Conservation (phyloP, 2,888 invertebrate genomes). For the Hymenopus coronatus region DNA sequence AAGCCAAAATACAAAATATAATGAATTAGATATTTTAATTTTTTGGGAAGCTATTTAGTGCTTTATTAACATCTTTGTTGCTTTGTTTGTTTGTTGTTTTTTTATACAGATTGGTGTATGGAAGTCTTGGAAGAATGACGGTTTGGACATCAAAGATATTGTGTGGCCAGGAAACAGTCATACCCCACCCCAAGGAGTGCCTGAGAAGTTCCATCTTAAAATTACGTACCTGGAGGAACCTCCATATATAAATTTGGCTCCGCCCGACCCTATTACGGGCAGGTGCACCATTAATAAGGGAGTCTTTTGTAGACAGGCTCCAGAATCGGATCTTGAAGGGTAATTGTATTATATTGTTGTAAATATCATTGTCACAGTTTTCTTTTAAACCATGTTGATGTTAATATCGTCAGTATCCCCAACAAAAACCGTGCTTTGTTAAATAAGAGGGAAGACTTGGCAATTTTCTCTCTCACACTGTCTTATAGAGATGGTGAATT, state of each 20-base stretch:
- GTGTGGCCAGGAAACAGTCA: conserved; percentile 97
- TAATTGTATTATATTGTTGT: conserved; percentile 47
- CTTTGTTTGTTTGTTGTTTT: too few relatives aligned
- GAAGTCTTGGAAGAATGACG: conserved; percentile 87
- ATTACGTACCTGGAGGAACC: conserved; percentile 93
- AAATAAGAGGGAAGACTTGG: too few relatives aligned
- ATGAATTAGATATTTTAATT: too few relatives aligned
- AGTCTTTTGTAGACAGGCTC: conserved; percentile 80
- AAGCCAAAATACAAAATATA: too few relatives aligned
- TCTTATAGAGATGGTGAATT: too few relatives aligned
- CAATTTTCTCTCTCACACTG: too few relatives aligned
- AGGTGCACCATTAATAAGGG: conserved; percentile 87
- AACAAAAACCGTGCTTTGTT: too few relatives aligned
- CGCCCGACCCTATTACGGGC: conserved; percentile 91
- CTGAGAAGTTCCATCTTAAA: conserved; percentile 93
- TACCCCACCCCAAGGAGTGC: conserved; percentile 95
- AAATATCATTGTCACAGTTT: too few relatives aligned
- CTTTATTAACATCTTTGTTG: too few relatives aligned
- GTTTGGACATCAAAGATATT: conserved; percentile 92
- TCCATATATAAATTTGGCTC: conserved; percentile 91
- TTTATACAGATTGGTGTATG: conserved; percentile 87
- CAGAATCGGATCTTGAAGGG: conserved; percentile 77
- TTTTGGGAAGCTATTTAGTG: too few relatives aligned
- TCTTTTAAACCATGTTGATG: too few relatives aligned
- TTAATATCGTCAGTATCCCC: too few relatives aligned